Percentiles rank a stretch among this genome's conserved stretches.
phyloP scores from a whole-genome alignment of 2,113 vertebrate genomes.

The Hyaena hyaena region DNA sequence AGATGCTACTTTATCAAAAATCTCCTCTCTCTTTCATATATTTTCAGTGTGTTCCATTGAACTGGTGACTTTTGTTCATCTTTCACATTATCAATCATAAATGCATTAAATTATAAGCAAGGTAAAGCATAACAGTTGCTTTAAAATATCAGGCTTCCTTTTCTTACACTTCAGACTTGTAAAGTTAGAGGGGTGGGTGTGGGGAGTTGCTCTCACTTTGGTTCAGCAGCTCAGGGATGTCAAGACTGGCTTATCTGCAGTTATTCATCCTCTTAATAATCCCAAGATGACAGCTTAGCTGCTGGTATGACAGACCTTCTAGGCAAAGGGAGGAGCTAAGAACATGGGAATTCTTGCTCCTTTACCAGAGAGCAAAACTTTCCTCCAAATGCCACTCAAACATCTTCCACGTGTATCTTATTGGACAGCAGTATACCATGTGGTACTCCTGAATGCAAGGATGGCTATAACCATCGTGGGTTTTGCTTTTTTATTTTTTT shows the following conservation, averaged over 20 bases:
- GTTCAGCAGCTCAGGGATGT: neutral
- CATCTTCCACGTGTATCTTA: neutral
- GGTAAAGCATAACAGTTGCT: neutral
- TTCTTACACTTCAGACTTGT: neutral
- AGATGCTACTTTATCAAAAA: neutral
- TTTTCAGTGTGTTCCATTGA: neutral
- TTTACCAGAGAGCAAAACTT: neutral
- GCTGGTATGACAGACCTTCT: neutral
- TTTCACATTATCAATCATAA: neutral
- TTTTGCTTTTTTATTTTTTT: neutral
- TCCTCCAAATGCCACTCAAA: neutral
- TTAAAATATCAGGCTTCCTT: neutral
- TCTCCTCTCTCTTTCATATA: neutral
- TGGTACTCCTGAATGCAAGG: neutral
- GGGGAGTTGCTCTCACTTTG: neutral
- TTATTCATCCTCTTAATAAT: neutral
- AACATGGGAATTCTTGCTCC: neutral
- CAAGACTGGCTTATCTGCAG: neutral
- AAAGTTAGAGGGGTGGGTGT: neutral
- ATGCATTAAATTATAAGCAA: neutral
- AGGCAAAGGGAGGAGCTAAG: neutral
- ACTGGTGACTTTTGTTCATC: neutral
- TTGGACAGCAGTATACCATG: rapidly evolving
- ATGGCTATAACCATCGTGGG: neutral
- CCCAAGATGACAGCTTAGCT: neutral